Percentiles rank a stretch among this genome's conserved stretches.
phyloP scores from a whole-genome alignment of 1,140 invertebrate species.

The Schlechtendalia chinensis region DNA sequence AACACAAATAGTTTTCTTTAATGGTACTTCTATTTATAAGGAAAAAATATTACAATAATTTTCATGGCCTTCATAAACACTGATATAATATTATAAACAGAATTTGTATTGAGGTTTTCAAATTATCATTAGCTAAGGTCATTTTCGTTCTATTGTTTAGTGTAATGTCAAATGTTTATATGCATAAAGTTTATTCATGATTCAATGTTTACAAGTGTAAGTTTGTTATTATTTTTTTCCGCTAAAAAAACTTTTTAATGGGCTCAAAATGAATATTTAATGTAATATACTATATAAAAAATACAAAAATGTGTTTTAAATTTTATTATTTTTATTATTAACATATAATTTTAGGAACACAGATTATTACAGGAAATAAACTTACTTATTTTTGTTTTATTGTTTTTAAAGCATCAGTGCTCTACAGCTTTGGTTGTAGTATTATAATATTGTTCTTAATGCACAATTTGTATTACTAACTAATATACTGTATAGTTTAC shows the following conservation, averaged over 20 bases:
- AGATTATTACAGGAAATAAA: no score
- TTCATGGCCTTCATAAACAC: background rate
- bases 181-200: background rate
- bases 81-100: background rate
- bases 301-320: background rate
- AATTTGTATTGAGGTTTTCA: background rate
- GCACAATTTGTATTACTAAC: no score
- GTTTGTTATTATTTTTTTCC: background rate
- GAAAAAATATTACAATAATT: background rate
- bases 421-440: no score
- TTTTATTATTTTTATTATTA: background rate
- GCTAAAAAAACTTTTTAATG: background rate
- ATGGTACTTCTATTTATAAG: background rate
- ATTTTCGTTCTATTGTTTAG: background rate
- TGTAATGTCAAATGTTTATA: background rate
- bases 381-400: no score
- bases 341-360: no score
- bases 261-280: background rate
- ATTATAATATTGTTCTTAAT: no score
- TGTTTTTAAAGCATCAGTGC: no score
- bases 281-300: background rate
- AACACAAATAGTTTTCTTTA: no score
- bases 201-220: background rate
- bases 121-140: slow-evolving; percentile 9
- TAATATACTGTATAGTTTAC: no score